Evolutionary conservation across 2,888 invertebrate species (phyloP).

Genomic region (Xestia c-nigrum): DNA sequence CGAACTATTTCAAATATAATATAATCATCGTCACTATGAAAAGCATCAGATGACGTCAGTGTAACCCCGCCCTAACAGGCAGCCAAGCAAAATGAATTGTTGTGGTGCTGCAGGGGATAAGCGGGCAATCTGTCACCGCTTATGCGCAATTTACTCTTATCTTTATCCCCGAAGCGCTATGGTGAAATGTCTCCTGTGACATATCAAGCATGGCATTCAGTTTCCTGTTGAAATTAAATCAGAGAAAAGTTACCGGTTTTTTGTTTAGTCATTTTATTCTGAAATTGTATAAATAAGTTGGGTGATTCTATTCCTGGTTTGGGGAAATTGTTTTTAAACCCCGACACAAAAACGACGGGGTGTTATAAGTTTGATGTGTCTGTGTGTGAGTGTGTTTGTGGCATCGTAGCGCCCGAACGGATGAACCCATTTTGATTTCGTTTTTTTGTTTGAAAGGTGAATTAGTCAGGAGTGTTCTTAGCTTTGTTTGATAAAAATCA

Average conservation of each 20-base stretch:
- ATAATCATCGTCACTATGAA: neutral
- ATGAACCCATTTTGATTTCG: no score
- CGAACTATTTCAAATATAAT: neutral
- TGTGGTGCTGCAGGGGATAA: constrained; percentile 55
- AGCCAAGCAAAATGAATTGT: constrained; percentile 54
- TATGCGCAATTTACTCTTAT: constrained; percentile 62
- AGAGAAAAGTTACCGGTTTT: neutral
- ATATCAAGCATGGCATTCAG: constrained; percentile 36
- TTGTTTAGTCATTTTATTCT: neutral
- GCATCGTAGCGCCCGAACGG: no score
- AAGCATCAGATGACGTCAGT: constrained; percentile 1
- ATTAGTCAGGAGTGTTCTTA: no score
- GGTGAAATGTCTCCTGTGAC: constrained; percentile 42
- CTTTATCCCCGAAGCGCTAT: constrained; percentile 45
- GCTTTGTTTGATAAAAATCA: no score
- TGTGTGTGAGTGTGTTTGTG: no score
- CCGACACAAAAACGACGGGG: no score
- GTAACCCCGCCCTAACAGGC: constrained; percentile 11
- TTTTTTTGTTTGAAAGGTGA: no score
- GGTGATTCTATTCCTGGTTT: neutral
- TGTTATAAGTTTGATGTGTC: no score
- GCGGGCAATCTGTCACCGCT: constrained; percentile 61
- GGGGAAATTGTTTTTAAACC: no score
- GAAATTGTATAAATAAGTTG: neutral
- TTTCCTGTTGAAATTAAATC: constrained; percentile 19